These are phyloP conservation scores for Spheniscus mendiculus DNA, from an alignment of 2,113 vertebrate species.

Conservation along the genomic window DNA sequence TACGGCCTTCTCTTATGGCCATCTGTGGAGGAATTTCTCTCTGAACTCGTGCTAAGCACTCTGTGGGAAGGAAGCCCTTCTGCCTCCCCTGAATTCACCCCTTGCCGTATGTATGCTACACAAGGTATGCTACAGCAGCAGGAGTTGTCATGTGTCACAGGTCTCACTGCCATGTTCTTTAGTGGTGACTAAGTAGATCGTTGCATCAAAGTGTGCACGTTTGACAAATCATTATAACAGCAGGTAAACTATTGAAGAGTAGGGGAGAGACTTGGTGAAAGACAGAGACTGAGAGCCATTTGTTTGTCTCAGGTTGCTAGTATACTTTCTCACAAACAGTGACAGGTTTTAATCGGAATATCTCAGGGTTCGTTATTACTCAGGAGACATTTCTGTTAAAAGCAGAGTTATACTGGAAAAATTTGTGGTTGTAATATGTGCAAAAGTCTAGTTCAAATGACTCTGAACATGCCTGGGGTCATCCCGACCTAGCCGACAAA, in stretches of 20 bases:
- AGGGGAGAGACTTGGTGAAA: not conserved
- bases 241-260: not conserved
- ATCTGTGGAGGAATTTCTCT: not conserved
- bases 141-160: not conserved
- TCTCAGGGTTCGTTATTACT: not conserved
- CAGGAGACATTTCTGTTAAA: not conserved
- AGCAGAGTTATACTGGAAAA: not conserved
- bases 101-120: accelerated
- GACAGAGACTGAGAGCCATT: not conserved
- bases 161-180: not conserved
- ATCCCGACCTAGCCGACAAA: not conserved
- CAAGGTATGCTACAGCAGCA: not conserved
- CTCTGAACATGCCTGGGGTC: not conserved
- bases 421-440: not conserved
- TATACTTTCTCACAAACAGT: not conserved
- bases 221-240: not conserved
- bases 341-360: not conserved
- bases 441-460: not conserved
- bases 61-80: not conserved
- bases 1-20: not conserved
- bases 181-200: not conserved
- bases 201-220: not conserved
- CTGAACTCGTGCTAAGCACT: accelerated
- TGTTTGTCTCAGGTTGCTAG: not conserved
- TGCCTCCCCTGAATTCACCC: not conserved